Evolutionary conservation across 2,888 invertebrate genomes (phyloP).

Genomic region (Drosophila helvetica): DNA sequence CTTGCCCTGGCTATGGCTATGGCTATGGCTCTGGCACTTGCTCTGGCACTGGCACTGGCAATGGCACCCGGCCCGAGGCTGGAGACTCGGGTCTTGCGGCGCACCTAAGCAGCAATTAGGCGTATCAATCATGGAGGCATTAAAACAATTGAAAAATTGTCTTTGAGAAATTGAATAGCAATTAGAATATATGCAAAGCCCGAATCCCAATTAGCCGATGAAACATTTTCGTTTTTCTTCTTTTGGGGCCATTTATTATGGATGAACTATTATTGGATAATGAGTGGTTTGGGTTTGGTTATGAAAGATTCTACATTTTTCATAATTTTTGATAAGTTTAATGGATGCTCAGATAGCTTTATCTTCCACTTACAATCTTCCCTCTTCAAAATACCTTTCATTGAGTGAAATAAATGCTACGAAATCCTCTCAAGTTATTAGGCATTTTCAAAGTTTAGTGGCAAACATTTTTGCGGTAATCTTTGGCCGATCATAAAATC

Average conservation of each 20-base stretch:
- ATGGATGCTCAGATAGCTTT: too few relatives aligned
- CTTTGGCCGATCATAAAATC: slow-evolving; percentile 3
- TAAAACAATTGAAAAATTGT: slow-evolving; percentile 78
- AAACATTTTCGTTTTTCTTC: slow-evolving; percentile 5
- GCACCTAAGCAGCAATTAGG: slow-evolving; percentile 68
- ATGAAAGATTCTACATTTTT: slow-evolving; percentile 1
- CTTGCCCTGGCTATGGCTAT: slow-evolving; percentile 41
- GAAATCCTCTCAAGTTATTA: too few relatives aligned
- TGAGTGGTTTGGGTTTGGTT: not conserved
- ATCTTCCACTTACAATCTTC: too few relatives aligned
- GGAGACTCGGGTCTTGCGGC: slow-evolving; percentile 24
- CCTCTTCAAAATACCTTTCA: too few relatives aligned
- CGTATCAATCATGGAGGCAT: slow-evolving; percentile 72
- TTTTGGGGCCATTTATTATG: slow-evolving; percentile 14
- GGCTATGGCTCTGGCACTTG: not conserved
- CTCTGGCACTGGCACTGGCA: too few relatives aligned
- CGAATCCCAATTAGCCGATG: slow-evolving; percentile 38
- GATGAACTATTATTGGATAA: slow-evolving; percentile 8
- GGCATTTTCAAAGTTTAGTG: too few relatives aligned
- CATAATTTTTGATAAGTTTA: not conserved
- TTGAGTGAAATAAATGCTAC: too few relatives aligned
- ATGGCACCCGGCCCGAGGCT: not conserved
- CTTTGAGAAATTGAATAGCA: slow-evolving; percentile 73
- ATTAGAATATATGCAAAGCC: slow-evolving; percentile 58
- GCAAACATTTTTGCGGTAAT: too few relatives aligned